Evolutionary conservation across 2,888 invertebrate genomes (phyloP).

Genomic region (Agonum fuliginosum): DNA sequence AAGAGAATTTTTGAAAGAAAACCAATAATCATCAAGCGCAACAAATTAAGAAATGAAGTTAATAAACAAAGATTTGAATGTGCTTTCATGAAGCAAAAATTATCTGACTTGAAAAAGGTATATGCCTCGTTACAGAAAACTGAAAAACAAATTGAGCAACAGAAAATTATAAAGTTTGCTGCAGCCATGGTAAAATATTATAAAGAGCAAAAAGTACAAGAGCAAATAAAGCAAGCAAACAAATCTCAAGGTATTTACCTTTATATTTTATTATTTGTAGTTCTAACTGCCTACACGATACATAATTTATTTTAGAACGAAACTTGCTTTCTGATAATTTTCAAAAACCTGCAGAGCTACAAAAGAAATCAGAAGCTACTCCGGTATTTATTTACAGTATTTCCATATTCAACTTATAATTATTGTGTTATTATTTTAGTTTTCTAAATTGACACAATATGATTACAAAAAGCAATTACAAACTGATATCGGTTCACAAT

Average conservation of each 20-base stretch:
- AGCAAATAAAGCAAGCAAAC: neutral
- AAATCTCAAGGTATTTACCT: neutral
- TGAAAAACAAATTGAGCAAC: neutral
- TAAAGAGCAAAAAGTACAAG: neutral
- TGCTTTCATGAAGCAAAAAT: neutral
- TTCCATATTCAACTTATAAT: neutral
- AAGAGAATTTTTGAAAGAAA: neutral
- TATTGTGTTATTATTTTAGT: neutral
- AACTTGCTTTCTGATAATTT: neutral
- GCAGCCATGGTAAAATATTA: conserved; percentile 22
- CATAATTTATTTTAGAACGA: neutral
- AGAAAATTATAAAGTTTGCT: conserved; percentile 33
- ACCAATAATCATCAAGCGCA: conserved; percentile 19
- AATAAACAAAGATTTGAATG: neutral
- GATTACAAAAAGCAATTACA: neutral
- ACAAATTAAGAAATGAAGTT: neutral
- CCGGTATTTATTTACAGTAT: neutral
- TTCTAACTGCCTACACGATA: neutral
- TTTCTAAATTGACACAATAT: neutral
- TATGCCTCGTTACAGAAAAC: neutral
- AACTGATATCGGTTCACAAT: neutral
- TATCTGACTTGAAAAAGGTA: neutral
- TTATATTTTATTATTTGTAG: neutral
- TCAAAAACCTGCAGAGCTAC: neutral
- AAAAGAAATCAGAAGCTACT: neutral